Evolutionary conservation across 2,797 vertebrate species (phyloP).

Genomic region (Gorsachius magnificus): DNA sequence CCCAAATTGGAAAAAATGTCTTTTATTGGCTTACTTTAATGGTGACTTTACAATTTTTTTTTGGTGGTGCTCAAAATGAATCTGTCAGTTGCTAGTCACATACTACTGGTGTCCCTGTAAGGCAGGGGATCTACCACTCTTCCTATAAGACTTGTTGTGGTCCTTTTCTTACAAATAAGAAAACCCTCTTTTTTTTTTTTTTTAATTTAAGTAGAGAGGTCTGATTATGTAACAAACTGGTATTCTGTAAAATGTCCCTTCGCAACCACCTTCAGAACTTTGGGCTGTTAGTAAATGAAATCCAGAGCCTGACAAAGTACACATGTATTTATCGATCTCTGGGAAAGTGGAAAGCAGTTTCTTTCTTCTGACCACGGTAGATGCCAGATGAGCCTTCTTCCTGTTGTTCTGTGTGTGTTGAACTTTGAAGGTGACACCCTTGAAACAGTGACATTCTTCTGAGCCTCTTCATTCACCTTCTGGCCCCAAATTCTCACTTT

Average conservation of each 20-base stretch:
- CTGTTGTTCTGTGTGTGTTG: not conserved
- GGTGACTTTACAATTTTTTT: not conserved
- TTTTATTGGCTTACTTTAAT: not conserved
- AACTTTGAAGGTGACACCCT: not conserved
- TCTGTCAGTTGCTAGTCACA: not conserved
- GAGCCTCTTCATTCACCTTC: not conserved
- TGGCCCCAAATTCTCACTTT: not conserved
- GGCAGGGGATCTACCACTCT: not conserved
- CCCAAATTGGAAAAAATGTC: not conserved
- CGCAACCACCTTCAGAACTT: not conserved
- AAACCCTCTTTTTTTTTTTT: not conserved
- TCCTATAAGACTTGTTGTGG: not conserved
- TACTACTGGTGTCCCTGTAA: not conserved
- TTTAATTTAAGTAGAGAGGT: not conserved
- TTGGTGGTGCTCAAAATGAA: not conserved
- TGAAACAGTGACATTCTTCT: not conserved
- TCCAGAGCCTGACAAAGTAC: not conserved
- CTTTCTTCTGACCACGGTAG: not conserved
- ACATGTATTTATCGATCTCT: not conserved
- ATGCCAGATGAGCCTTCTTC: not conserved
- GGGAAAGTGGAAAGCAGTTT: not conserved
- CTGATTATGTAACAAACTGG: not conserved
- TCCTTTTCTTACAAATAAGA: not conserved
- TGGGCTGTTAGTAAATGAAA: not conserved
- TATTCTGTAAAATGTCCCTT: not conserved